Evolutionary conservation across 2,113 vertebrate genomes (phyloP).

Genomic region (Stegostoma tigrinum): DNA sequence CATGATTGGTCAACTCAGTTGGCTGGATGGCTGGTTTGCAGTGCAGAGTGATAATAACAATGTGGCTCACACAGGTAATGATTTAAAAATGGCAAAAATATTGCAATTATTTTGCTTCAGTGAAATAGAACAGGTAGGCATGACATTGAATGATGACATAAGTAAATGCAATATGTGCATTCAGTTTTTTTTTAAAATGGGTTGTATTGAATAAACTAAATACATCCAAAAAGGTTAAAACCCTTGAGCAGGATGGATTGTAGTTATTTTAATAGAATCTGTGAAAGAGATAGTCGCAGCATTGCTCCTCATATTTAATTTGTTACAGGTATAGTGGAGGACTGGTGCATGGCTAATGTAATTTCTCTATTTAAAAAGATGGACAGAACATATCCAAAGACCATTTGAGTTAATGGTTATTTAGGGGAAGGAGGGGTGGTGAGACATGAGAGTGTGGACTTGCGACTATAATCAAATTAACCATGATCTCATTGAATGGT

Average conservation of each 20-base stretch:
- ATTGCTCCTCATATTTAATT: not conserved
- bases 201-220: not conserved
- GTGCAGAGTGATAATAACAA: no score
- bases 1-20: no score
- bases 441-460: no score
- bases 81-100: not conserved
- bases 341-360: not conserved
- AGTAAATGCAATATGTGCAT: not conserved
- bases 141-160: not conserved
- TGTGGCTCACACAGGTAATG: not conserved
- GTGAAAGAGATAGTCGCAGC: not conserved
- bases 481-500: no score
- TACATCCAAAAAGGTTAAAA: no score
- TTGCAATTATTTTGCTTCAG: not conserved
- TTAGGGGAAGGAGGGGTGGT: no score
- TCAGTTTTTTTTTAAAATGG: not conserved
- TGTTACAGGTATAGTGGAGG: not conserved
- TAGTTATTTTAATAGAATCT: not conserved
- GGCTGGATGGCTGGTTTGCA: no score
- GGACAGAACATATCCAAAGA: not conserved
- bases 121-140: not conserved
- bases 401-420: no score
- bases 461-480: no score
- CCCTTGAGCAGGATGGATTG: not conserved
- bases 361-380: not conserved